phyloP scores from a whole-genome alignment of 2,888 invertebrate species.

The Listrodromus nycthemerus region DNA sequence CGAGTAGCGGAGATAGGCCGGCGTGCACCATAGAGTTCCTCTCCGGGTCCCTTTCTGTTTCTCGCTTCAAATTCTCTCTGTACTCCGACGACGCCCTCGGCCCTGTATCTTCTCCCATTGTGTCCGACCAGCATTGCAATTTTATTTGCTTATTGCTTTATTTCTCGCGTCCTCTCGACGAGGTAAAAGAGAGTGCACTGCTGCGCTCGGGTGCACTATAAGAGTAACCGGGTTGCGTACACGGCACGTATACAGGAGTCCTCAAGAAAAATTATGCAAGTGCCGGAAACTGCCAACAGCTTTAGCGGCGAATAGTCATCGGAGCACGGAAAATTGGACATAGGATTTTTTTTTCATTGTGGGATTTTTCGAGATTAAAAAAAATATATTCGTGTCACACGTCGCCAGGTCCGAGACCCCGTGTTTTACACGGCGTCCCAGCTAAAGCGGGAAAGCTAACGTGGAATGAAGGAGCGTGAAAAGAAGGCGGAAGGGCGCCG shows the following conservation, averaged over 20 bases:
- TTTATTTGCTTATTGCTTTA: slow-evolving; percentile 69
- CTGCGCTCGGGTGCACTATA: slow-evolving; percentile 3
- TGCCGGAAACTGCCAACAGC: neutral
- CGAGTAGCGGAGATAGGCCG: slow-evolving; percentile 72
- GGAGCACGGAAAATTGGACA: neutral
- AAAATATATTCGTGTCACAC: slow-evolving; percentile 45
- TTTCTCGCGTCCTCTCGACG: slow-evolving; percentile 38
- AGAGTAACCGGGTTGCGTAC: neutral
- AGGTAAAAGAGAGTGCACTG: slow-evolving; percentile 37
- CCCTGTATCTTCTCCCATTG: slow-evolving; percentile 54
- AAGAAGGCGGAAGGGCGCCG: slow-evolving; percentile 43
- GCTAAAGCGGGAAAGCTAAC: slow-evolving; percentile 52
- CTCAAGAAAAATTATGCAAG: neutral
- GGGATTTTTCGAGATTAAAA: neutral
- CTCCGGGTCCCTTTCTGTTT: slow-evolving; percentile 57
- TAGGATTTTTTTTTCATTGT: neutral
- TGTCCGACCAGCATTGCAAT: slow-evolving; percentile 59
- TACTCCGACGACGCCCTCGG: slow-evolving; percentile 24
- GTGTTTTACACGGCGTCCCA: slow-evolving; percentile 59
- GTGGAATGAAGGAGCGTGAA: slow-evolving; percentile 67
- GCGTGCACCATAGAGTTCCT: slow-evolving; percentile 60
- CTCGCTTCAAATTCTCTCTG: slow-evolving; percentile 55
- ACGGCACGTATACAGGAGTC: neutral
- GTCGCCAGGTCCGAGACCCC: slow-evolving; percentile 42
- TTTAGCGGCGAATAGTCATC: neutral